Evolutionary conservation across 2,888 invertebrate genomes (phyloP).

Genomic region (Cremastinae sp.): DNA sequence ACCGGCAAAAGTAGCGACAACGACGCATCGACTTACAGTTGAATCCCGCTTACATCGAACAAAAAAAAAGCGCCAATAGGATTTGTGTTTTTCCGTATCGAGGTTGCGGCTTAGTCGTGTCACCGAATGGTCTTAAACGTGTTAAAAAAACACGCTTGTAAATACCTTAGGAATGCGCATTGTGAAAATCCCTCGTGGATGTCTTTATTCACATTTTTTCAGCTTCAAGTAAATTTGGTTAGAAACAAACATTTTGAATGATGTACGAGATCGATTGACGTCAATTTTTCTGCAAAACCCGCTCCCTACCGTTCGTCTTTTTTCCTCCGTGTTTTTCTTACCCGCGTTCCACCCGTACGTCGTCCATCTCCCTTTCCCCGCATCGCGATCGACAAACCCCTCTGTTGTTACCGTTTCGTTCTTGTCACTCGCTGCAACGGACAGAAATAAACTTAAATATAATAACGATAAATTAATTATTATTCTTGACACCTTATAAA

Average conservation of each 20-base stretch:
- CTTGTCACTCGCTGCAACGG: neutral
- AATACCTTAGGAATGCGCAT: no score
- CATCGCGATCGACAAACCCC: conserved; percentile 62
- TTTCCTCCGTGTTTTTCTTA: conserved; percentile 20
- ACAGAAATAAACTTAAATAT: no score
- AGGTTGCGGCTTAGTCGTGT: neutral
- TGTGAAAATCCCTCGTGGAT: no score
- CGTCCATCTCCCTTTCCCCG: conserved; percentile 66
- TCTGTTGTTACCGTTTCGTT: conserved; percentile 11
- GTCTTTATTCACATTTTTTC: no score
- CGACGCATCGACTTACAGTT: conserved; percentile 38
- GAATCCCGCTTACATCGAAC: conserved; percentile 6
- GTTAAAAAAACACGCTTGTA: no score
- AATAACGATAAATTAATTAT: no score
- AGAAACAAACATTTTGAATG: no score
- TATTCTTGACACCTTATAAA: no score
- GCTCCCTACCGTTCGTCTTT: conserved; percentile 34
- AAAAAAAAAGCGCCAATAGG: neutral
- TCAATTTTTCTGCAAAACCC: conserved; percentile 39
- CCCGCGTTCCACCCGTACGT: conserved; percentile 57
- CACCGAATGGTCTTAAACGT: no score
- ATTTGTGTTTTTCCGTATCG: neutral
- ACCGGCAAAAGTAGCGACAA: conserved; percentile 31
- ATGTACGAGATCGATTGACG: conserved; percentile 4
- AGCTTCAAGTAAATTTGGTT: no score